These are phyloP conservation scores for Monochamus saltuarius DNA, from an alignment of 1,140 invertebrate species.

Conservation along the genomic window DNA sequence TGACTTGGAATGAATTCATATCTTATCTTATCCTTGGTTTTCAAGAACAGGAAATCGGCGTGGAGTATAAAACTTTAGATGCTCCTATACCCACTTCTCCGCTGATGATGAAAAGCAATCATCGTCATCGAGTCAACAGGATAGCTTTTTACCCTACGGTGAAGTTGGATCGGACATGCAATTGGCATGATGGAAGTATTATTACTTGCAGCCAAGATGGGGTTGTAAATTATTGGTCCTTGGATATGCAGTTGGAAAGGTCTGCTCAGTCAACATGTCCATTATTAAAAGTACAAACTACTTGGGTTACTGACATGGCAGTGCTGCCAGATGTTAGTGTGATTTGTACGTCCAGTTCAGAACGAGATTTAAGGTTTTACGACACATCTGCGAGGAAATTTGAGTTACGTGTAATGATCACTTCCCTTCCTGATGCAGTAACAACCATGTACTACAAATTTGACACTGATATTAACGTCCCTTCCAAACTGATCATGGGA, in stretches of 20 bases:
- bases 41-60: constrained; percentile 58
- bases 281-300: constrained; percentile 57
- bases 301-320: constrained; percentile 66
- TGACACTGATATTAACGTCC: constrained; percentile 55
- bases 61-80: constrained; percentile 55
- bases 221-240: constrained; percentile 68
- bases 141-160: constrained; percentile 61
- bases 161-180: constrained; percentile 35
- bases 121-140: constrained; percentile 61
- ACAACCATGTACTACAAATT: constrained; percentile 66
- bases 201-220: constrained; percentile 68
- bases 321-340: constrained; percentile 70
- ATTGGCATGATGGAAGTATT: constrained; percentile 62
- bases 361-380: constrained; percentile 70
- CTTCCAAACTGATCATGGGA: constrained; percentile 64
- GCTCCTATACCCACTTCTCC: constrained; percentile 60
- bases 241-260: constrained; percentile 62
- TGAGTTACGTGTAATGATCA: constrained; percentile 61
- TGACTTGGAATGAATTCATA: constrained; percentile 69
- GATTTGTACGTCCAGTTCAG: constrained; percentile 66
- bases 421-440: constrained; percentile 58
- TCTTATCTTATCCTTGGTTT: constrained; percentile 67
- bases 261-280: constrained; percentile 61
- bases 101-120: constrained; percentile 59
- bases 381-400: constrained; percentile 70